phyloP scores from a whole-genome alignment of 1,140 invertebrate species.

The Caerostris extrusa region DNA sequence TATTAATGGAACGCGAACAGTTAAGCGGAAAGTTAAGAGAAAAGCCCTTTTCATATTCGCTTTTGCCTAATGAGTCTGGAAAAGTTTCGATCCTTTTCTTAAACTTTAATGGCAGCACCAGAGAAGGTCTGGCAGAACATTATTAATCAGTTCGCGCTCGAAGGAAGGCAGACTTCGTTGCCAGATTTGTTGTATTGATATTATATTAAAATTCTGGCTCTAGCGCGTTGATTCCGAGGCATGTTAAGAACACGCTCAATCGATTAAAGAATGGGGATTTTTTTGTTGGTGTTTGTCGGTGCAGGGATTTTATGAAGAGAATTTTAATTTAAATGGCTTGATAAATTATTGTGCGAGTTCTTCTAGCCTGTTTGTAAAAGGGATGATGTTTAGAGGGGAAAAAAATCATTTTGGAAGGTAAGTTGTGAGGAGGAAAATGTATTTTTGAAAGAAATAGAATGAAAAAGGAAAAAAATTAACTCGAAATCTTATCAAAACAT shows the following conservation, averaged over 20 bases:
- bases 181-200: slow-evolving; percentile 68
- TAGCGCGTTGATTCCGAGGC: neutral
- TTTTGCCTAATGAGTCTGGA: slow-evolving; percentile 55
- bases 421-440: neutral
- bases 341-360: slow-evolving; percentile 23
- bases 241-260: neutral
- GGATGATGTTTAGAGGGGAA: neutral
- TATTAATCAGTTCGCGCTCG: slow-evolving; percentile 43
- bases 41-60: slow-evolving; percentile 30
- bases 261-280: neutral
- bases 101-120: slow-evolving; percentile 31
- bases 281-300: neutral
- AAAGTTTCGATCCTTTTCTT: slow-evolving; percentile 62
- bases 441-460: neutral
- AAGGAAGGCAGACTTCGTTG: slow-evolving; percentile 34
- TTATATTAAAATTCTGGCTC: slow-evolving; percentile 61
- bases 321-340: slow-evolving; percentile 45
- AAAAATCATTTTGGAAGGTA: slow-evolving; percentile 7
- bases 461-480: neutral
- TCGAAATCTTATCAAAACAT: slow-evolving; percentile 21
- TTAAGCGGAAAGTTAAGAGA: slow-evolving; percentile 26
- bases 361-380: neutral
- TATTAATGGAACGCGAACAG: slow-evolving; percentile 53
- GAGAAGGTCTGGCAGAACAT: neutral
- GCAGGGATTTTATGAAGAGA: slow-evolving; percentile 23